Evolutionary conservation across 2,113 vertebrate genomes (phyloP).

Genomic region (Notechis scutatus): DNA sequence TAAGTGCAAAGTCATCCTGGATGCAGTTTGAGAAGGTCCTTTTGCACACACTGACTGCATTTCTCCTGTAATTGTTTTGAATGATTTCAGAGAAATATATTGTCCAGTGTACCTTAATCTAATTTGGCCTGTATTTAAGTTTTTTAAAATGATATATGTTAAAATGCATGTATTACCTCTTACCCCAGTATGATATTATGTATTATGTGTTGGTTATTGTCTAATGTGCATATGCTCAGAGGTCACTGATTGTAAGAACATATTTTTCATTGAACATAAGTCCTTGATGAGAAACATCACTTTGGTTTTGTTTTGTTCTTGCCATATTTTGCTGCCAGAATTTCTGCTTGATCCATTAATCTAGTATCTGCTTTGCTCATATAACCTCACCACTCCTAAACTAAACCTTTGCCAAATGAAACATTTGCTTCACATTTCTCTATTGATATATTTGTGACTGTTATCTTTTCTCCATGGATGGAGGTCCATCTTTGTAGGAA

Average conservation of each 20-base stretch:
- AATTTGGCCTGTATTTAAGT: not conserved
- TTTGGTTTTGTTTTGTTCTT: not conserved
- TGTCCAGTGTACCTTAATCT: not conserved
- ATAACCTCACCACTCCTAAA: not conserved
- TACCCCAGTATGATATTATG: not conserved
- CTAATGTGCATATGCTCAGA: not conserved
- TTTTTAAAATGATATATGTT: not conserved
- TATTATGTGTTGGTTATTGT: not conserved
- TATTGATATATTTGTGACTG: not conserved
- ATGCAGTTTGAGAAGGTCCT: not conserved
- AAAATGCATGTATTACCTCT: not conserved
- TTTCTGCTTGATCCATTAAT: not conserved
- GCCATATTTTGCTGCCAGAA: not conserved
- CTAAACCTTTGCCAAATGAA: not conserved
- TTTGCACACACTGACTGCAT: not conserved
- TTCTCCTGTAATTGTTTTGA: not conserved
- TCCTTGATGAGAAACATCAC: not conserved
- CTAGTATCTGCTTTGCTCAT: not conserved
- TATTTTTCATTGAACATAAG: not conserved
- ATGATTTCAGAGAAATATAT: not conserved
- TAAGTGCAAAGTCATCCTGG: not conserved
- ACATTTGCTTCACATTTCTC: not conserved
- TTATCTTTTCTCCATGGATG: not conserved
- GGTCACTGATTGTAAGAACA: not conserved
- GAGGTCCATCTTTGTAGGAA: not conserved